A percentile compares a stretch with the other conserved stretches of the same genome.
Evolutionary conservation across 2,797 vertebrate species (phyloP).

Genomic region (Cryptoprocta ferox): DNA sequence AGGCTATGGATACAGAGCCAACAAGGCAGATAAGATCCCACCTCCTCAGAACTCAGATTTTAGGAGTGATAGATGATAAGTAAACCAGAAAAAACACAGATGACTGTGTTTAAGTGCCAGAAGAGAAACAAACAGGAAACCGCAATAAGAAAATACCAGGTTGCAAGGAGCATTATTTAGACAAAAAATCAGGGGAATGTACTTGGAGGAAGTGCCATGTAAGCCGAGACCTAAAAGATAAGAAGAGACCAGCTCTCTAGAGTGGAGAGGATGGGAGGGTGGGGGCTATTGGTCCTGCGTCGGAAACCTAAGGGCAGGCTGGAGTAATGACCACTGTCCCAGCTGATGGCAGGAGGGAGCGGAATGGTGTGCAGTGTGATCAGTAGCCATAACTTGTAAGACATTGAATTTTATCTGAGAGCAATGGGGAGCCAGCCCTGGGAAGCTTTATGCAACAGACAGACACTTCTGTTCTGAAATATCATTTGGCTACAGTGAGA

Average conservation of each 20-base stretch:
- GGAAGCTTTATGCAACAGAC: neutral
- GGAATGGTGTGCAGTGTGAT: no score
- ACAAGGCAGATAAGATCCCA: neutral
- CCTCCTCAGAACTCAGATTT: neutral
- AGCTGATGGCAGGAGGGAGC: rapidly evolving
- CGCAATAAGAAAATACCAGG: neutral
- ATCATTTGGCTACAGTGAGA: neutral
- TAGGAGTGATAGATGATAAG: neutral
- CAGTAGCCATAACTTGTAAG: neutral
- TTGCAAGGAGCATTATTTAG: neutral
- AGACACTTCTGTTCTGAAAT: neutral
- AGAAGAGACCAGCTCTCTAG: neutral
- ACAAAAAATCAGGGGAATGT: neutral
- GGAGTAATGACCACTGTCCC: neutral
- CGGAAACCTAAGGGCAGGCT: neutral
- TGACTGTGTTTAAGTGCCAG: neutral
- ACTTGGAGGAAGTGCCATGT: neutral
- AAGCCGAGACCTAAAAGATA: neutral
- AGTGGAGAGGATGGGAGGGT: neutral
- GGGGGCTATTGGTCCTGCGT: neutral
- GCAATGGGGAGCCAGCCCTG: neutral
- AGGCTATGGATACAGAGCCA: neutral
- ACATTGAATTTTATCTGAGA: neutral
- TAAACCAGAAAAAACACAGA: neutral
- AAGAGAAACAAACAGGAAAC: conserved; percentile 1